Conservation (phyloP, 2,113 vertebrate genomes). For the Diphyllodes magnificus region DNA sequence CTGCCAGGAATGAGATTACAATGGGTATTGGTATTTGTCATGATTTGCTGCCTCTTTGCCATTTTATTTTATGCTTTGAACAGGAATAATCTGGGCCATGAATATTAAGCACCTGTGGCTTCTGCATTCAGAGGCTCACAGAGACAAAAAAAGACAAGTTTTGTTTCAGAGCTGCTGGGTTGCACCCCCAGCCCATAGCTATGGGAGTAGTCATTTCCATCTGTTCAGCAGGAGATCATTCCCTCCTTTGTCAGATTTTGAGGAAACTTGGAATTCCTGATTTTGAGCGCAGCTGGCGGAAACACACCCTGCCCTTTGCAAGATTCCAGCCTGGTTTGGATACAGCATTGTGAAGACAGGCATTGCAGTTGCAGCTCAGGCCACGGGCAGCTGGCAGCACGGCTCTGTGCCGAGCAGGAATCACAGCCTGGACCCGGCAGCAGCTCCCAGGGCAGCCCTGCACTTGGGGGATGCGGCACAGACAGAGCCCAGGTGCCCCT, state of each 20-base stretch:
- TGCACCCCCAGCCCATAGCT: constrained; percentile 16
- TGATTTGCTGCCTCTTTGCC: constrained; percentile 57
- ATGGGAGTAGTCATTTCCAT: constrained; percentile 35
- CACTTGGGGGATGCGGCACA: accelerated
- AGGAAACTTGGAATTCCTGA: constrained; percentile 58
- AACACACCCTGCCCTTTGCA: not conserved
- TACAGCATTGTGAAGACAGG: not conserved
- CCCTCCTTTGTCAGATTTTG: constrained; percentile 53
- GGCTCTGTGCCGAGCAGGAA: constrained; percentile 11
- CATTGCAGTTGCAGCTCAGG: not conserved
- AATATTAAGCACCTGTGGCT: constrained; percentile 12
- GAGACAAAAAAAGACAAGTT: not conserved
- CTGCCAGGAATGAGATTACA: constrained; percentile 68
- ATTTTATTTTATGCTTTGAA: constrained; percentile 10
- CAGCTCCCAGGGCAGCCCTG: not conserved
- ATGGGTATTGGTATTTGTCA: constrained; percentile 64
- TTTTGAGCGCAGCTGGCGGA: not conserved
- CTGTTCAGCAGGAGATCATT: constrained; percentile 55
- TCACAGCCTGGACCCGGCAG: not conserved
- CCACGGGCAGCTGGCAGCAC: not conserved
- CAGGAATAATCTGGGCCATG: not conserved
- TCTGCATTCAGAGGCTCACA: not conserved
- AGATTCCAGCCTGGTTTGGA: constrained; percentile 30
- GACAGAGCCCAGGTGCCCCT: not conserved
- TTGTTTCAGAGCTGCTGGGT: not conserved